Evolutionary conservation across 2,113 vertebrate species (phyloP), one percentile per base, ranked within the genome.

Genomic region (Neolamprologus fasciatus): DNA sequence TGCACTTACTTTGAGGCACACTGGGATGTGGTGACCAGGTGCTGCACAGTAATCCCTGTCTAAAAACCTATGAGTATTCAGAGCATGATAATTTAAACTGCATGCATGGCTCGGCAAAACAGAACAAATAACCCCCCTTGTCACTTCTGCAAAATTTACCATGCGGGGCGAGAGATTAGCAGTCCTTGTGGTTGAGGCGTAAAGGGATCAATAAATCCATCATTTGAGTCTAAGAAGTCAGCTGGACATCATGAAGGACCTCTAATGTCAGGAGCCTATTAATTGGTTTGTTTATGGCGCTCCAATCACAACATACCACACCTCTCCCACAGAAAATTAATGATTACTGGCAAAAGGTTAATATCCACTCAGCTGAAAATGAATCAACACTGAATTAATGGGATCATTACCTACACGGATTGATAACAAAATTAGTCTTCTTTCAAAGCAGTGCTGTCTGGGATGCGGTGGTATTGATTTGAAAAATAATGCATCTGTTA

Each of bases 351-450:
- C 93, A 90, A 96, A 97, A 96, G 96, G 96, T 96, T 97, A 96
- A 97, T 96, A 96, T 97, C 94, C 95, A 96, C 95, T 95, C 95
- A 86, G 94, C 94, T 93, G 93, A 96, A 96, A 96, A 96, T 95
- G 93, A 96, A 95, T 96, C 95, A 96, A 93, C 93, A 93, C 82
- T 93, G 89, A 96, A 96, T 96, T 96, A 96, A 96, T 96, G 95
- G 96, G 95, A 95, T 94, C 95, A 96, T 96, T 96, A 96, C 94
- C 92, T 95, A 94, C 95, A 92, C 90, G 92, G 94, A 96, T 95
- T 95, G 95, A 96, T 96, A 95, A 93, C 81, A 81, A 95, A 96
- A 96, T 95, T 93, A 96, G 95, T 95, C 91, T 94, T 91, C 90
- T 88, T 87, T 91, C 90, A 89, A 87, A 90, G 86, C 91, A 71